These are phyloP conservation scores for Pelmatolapia mariae DNA, from an alignment of 2,113 vertebrate genomes.

Conservation along the genomic window DNA sequence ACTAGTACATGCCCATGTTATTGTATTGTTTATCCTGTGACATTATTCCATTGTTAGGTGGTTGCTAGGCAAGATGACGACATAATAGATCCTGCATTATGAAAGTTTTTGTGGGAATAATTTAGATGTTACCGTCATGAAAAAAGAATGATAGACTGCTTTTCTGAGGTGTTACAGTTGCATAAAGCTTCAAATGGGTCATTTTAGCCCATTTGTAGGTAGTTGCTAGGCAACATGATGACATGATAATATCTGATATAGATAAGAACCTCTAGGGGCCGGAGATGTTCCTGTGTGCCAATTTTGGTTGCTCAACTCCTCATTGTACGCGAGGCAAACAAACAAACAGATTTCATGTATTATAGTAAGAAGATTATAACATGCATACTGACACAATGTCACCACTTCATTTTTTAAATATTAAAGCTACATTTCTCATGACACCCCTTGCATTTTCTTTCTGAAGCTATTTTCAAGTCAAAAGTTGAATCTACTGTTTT, in stretches of 20 bases:
- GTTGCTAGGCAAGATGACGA: not conserved
- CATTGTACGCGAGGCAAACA: not conserved
- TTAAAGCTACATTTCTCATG: not conserved
- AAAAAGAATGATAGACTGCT: not conserved
- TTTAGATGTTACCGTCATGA: not conserved
- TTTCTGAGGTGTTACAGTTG: not conserved
- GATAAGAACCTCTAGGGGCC: not conserved
- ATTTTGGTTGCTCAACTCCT: not conserved
- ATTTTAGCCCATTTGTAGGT: not conserved
- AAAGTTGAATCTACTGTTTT: not conserved
- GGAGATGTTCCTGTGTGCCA: not conserved
- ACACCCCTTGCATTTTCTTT: not conserved
- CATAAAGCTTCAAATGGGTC: not conserved
- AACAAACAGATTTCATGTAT: not conserved
- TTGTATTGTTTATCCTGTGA: not conserved
- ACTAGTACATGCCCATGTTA: not conserved
- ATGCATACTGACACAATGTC: not conserved
- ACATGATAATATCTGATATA: not conserved
- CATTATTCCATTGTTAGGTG: not conserved
- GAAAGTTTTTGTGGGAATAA: not conserved
- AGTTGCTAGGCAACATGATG: not conserved
- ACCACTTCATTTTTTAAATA: not conserved
- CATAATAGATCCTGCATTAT: not conserved
- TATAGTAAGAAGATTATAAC: not conserved
- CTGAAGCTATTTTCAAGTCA: not conserved